Conservation (phyloP, 2,113 vertebrate genomes). For the Cyprinodon brontotheroides region DNA sequence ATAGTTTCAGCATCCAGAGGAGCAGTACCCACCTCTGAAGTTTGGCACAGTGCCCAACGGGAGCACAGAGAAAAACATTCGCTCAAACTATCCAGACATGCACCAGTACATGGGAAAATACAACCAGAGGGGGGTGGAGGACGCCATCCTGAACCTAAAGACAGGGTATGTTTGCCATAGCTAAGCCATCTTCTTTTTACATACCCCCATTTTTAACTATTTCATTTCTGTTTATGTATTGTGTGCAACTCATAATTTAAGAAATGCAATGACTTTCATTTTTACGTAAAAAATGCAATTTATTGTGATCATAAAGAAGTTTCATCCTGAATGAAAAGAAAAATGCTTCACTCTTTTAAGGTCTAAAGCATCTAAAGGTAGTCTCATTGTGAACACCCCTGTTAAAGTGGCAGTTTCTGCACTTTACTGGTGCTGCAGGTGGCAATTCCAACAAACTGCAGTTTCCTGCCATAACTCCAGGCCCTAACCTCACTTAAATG, state of each 20-base stretch:
- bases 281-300: too few relatives aligned
- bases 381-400: too few relatives aligned
- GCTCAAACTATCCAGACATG: slow-evolving; percentile 94
- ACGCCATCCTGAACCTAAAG: slow-evolving; percentile 90
- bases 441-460: too few relatives aligned
- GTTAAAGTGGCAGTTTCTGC: too few relatives aligned
- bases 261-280: too few relatives aligned
- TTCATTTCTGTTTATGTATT: slow-evolving; percentile 6
- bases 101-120: slow-evolving; percentile 94
- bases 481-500: too few relatives aligned
- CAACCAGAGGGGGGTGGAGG: slow-evolving; percentile 92
- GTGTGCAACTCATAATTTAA: neutral
- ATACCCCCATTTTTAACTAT: neutral
- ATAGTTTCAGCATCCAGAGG: slow-evolving; percentile 92
- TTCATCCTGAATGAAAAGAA: neutral
- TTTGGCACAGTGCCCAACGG: slow-evolving; percentile 94
- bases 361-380: too few relatives aligned
- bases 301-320: neutral
- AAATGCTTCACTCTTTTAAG: too few relatives aligned
- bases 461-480: too few relatives aligned
- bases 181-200: neutral
- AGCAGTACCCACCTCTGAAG: slow-evolving; percentile 91
- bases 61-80: slow-evolving; percentile 94
- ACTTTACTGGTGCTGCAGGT: too few relatives aligned
- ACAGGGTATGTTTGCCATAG: slow-evolving; percentile 80